Evolutionary conservation across 2,888 invertebrate species (phyloP), one percentile per base, ranked within the genome.

Genomic region (Polymixis lichenea): DNA sequence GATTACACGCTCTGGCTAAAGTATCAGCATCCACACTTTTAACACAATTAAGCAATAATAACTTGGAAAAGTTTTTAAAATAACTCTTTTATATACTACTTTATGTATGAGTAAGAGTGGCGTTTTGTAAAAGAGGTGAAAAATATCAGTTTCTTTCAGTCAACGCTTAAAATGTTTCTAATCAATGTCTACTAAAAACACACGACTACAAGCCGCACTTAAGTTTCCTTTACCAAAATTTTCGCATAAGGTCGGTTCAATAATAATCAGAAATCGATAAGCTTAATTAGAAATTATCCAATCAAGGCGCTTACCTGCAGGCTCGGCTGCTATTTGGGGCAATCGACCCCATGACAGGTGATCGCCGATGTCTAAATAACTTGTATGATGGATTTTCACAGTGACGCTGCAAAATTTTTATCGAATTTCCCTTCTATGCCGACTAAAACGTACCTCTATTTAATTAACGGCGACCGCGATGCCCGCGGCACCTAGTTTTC

Each of bases 381-480:
- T 82, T 78, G 79, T 86, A 79, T 90, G 90, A 93, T 91, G 85
- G 88, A 90, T 91, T 90, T 87, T 76, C 80, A 82, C 72, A 78
- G 86, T 95, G 94, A 94, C 89, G 86, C 68, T 86, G 93, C 93
- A 82, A 86, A 92, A 92, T 89, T 79, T 77, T 93, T 89, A 94
- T 93, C 90, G 88, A 93, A 93, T 94, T 95, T 95, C 93, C 94
- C 70, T 84, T 88, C 80, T 77, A 88, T 85, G 86, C 69, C 77
- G 75, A 77, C 74, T 85, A 79, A 87, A 91, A 90, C 89, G 84
- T 88, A 87, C 80, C 90, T 90, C 89, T 85, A 91, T 92, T 89
- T 89, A 92, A 90, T 91, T 89, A 87, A 80, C 71, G 61, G 78
- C 75, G 55, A 72, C 5, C 6, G 9, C 51, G 38, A 43, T 51